These are phyloP conservation scores for Microtus oregoni DNA, from an alignment of 2,113 vertebrate genomes.

Conservation along the genomic window DNA sequence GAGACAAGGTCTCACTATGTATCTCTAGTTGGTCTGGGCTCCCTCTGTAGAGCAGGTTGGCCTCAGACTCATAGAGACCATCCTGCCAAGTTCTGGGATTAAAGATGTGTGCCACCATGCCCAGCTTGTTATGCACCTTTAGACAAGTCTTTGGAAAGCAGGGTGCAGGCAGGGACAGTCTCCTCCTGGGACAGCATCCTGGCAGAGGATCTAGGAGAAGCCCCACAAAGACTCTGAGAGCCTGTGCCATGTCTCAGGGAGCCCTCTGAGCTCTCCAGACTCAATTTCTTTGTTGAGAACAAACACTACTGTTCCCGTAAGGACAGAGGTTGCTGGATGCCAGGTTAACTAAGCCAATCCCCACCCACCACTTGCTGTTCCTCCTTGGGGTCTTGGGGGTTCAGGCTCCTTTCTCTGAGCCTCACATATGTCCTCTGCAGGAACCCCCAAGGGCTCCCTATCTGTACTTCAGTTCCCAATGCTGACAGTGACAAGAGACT, in stretches of 20 bases:
- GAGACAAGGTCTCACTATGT: not conserved
- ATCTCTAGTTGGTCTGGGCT: not conserved
- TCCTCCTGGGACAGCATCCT: not conserved
- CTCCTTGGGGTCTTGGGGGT: not conserved
- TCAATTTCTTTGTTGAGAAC: not conserved
- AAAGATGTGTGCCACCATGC: not conserved
- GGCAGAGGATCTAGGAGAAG: not conserved
- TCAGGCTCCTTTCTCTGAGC: not conserved
- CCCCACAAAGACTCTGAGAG: not conserved
- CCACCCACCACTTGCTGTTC: not conserved
- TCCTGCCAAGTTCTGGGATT: not conserved
- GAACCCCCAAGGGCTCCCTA: not conserved
- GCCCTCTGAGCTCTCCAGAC: not conserved
- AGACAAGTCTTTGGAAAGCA: not conserved
- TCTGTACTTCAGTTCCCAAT: not conserved
- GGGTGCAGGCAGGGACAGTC: not conserved
- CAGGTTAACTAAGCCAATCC: not conserved
- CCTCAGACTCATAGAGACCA: not conserved
- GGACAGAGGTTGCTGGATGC: not conserved
- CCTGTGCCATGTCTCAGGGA: not conserved
- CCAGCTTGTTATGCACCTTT: accelerated
- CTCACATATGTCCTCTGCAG: accelerated
- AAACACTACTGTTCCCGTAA: not conserved
- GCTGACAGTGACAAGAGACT: not conserved
- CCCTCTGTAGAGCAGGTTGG: not conserved